These are phyloP conservation scores for Thamnaconus septentrionalis DNA, from an alignment of 2,113 vertebrate species.

Conservation along the genomic window DNA sequence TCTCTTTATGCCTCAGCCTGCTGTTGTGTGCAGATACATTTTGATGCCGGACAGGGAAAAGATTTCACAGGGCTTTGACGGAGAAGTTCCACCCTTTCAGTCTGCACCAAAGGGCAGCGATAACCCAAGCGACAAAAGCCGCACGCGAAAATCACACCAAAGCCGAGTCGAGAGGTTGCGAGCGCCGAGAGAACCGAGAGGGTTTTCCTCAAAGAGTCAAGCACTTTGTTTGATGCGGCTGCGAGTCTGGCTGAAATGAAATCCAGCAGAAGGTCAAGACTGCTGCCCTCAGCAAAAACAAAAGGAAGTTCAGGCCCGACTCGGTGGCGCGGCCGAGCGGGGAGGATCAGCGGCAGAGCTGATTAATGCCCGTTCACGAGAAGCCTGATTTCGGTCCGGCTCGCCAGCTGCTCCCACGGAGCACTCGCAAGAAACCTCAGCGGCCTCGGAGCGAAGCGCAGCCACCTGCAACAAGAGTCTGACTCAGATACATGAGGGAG, in stretches of 20 bases:
- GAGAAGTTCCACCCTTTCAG: too few species aligned
- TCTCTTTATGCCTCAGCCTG: too few species aligned
- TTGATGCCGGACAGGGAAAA: too few species aligned
- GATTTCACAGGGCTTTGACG: too few species aligned
- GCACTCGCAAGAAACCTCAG: constrained; percentile 62
- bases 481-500: constrained; percentile 64
- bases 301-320: constrained; percentile 22
- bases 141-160: too few species aligned
- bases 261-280: constrained; percentile 33
- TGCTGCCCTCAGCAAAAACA: constrained; percentile 11
- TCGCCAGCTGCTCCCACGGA: constrained; percentile 67
- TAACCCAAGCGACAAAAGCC: too few species aligned
- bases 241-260: constrained; percentile 13
- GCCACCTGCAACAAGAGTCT: constrained; percentile 47
- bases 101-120: too few species aligned
- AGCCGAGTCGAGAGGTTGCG: too few species aligned
- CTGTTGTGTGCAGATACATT: too few species aligned
- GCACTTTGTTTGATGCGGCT: constrained; percentile 17
- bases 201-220: too few species aligned
- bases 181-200: too few species aligned
- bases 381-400: constrained; percentile 55
- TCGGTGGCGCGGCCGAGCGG: constrained; percentile 1
- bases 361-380: constrained; percentile 38
- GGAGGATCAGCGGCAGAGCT: constrained; percentile 19
- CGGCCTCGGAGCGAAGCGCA: constrained; percentile 61